Evolutionary conservation across 2,113 vertebrate genomes (phyloP), one percentile per base, ranked within the genome.

Genomic region (Silurus glanis): DNA sequence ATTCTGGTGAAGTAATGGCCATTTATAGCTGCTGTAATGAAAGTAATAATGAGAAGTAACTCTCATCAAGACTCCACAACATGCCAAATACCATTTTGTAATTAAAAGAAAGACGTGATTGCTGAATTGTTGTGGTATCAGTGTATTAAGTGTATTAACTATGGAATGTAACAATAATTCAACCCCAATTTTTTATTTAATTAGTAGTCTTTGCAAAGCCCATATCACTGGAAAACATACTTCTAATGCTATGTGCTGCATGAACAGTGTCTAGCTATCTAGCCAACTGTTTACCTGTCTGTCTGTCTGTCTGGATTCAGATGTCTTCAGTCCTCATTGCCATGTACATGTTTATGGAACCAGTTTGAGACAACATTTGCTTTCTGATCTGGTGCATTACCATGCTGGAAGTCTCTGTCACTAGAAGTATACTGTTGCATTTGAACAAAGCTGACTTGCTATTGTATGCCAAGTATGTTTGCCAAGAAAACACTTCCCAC

Each of bases 1-100:
- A 28, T 2, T 2, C 3, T 28, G 25, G 5, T 67, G 25, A 28
- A 19, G 25, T 12, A 67, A 5, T 5, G 0, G 0, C 1, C n/a
- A 67, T 67, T 67, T 67, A 67, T 67, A 28, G 12, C 25, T 67
- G 64, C 64, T 67, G 25, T 28, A 25, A 67, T 67, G 12, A 2
- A 67, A 28, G 25, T 5, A 16, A 66, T 64, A 64, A n/a, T 2
- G n/a, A 23, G 19, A n/a, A n/a, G 9, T n/a, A n/a, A 14, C 16
- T 64, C 62, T 64, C 62, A 10, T 64, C 3, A 64, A 64, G 21
- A 23, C 6, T 59, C 10, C 53, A 55, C 53, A 61, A 61, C 19
- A 61, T 25, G 21, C 59, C 5, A 59, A 59, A 59, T 17, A 59
- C 17, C 21, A n/a, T n/a, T 64, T 9, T 3, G 8, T 0, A 23